Conservation (phyloP, 2,888 invertebrate species). For the Endomychus coccineus region DNA sequence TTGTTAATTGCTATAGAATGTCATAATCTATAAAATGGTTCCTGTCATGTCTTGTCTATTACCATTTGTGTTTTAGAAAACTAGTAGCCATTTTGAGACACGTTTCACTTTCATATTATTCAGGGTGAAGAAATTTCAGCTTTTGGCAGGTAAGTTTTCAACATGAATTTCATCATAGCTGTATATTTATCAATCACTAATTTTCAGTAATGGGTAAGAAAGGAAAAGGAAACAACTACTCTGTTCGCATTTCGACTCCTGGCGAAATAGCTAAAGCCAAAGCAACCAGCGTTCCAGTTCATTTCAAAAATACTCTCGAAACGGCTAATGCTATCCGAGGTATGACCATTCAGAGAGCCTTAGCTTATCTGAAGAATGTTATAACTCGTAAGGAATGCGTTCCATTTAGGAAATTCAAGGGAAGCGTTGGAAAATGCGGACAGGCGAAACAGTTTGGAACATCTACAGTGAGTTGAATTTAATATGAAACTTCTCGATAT, state of each 20-base stretch:
- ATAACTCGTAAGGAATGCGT: slow-evolving; percentile 70
- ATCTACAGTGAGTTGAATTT: slow-evolving; percentile 50
- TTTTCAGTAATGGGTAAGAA: slow-evolving; percentile 9
- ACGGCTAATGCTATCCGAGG: slow-evolving; percentile 67
- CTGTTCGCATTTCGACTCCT: not conserved
- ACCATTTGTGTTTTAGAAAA: too few relatives aligned
- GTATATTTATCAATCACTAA: too few relatives aligned
- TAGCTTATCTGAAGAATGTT: slow-evolving; percentile 68
- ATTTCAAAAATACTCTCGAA: slow-evolving; percentile 79
- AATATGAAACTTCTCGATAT: not conserved
- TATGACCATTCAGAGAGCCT: slow-evolving; percentile 67
- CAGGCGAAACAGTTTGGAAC: slow-evolving; percentile 68
- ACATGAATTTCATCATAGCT: too few relatives aligned
- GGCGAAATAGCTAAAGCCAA: slow-evolving; percentile 50
- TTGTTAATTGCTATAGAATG: too few relatives aligned
- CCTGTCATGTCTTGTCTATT: too few relatives aligned
- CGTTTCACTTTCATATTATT: too few relatives aligned
- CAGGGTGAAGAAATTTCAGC: too few relatives aligned
- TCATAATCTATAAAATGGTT: too few relatives aligned
- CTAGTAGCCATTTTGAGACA: too few relatives aligned
- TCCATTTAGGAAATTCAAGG: slow-evolving; percentile 68
- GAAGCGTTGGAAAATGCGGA: slow-evolving; percentile 69
- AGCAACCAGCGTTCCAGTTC: slow-evolving; percentile 70
- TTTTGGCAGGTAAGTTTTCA: too few relatives aligned
- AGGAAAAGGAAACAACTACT: slow-evolving; percentile 9